Evolutionary conservation across 2,797 vertebrate species (phyloP).

Genomic region (Myiotriccus ornatus): DNA sequence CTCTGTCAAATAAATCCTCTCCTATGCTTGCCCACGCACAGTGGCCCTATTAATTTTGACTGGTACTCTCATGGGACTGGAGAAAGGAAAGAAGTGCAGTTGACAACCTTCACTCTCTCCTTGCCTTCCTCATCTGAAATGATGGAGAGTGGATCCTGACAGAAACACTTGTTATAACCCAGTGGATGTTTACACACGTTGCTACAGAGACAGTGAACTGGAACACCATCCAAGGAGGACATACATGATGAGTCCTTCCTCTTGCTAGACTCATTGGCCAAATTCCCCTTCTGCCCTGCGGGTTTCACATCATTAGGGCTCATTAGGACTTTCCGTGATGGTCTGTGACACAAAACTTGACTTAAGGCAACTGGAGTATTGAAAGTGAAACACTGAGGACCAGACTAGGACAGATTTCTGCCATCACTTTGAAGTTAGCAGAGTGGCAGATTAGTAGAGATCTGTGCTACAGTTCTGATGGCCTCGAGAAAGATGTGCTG

Average conservation of each 20-base stretch:
- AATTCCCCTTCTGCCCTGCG: background rate
- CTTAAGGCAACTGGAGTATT: background rate
- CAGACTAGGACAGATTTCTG: background rate
- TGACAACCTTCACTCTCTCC: background rate
- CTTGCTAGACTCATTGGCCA: background rate
- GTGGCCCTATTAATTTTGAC: background rate
- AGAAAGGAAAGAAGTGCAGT: background rate
- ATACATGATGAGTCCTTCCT: background rate
- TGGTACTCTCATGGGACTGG: background rate
- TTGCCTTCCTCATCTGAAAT: background rate
- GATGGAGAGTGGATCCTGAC: background rate
- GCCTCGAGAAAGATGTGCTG: background rate
- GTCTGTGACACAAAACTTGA: background rate
- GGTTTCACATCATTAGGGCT: background rate
- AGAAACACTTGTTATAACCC: background rate
- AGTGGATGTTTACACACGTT: background rate
- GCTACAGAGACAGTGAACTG: background rate
- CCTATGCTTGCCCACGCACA: background rate
- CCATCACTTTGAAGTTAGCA: background rate
- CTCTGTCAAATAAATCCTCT: background rate
- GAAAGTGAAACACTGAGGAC: background rate
- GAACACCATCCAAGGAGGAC: background rate
- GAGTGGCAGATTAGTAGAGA: background rate
- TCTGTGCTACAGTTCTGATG: background rate
- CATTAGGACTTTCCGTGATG: background rate